Conservation (phyloP, 2,113 vertebrate species). For the Pica pica region DNA sequence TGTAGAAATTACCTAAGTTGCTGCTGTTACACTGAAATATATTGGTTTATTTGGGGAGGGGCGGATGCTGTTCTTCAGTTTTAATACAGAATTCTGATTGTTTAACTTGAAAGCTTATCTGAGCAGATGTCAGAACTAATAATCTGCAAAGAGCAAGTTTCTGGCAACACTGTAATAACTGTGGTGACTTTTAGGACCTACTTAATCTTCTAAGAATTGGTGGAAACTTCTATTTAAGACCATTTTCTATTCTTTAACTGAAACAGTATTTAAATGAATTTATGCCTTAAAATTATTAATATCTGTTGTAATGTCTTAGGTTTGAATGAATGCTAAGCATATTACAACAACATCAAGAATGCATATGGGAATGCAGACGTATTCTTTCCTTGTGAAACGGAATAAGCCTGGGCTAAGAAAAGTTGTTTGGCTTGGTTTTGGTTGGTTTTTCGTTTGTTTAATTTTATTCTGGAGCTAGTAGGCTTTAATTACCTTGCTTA, state of each 20-base stretch:
- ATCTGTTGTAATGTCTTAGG: neutral
- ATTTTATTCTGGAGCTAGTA: neutral
- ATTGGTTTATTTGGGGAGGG: neutral
- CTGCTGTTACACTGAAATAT: neutral
- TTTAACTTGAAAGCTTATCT: slow-evolving; percentile 7
- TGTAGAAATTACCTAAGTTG: neutral
- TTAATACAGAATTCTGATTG: neutral
- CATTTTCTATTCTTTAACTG: neutral
- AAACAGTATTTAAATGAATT: neutral
- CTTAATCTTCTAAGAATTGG: neutral
- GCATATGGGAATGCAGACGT: neutral
- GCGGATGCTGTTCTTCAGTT: neutral
- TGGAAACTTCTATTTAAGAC: neutral
- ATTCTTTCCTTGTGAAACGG: neutral
- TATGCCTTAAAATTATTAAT: neutral
- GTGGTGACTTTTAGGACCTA: neutral
- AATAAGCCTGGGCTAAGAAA: neutral
- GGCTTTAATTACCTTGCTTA: neutral
- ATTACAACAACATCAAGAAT: neutral
- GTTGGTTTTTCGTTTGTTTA: neutral
- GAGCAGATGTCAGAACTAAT: neutral
- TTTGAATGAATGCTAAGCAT: neutral
- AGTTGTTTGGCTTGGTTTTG: neutral
- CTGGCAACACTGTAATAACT: neutral
- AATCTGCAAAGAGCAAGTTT: neutral